Percentiles rank a stretch among this genome's conserved stretches.
Evolutionary conservation across 2,797 vertebrate genomes (phyloP).

Genomic region (Hirundo rustica): DNA sequence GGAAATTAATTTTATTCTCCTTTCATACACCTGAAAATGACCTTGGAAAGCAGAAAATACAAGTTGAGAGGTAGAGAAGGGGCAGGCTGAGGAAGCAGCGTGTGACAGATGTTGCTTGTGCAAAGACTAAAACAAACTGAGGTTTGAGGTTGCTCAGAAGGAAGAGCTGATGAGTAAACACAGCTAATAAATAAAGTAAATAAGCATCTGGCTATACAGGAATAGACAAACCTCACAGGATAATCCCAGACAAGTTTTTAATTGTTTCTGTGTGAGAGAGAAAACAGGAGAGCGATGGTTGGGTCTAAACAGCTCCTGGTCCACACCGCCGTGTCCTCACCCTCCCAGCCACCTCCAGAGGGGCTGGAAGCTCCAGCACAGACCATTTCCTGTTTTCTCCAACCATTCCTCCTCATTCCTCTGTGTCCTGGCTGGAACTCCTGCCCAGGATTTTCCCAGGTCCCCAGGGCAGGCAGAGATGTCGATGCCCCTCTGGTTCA

Average conservation of each 20-base stretch:
- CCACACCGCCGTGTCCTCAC: accelerated
- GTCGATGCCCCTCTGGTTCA: accelerated
- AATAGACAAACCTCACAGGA: not conserved
- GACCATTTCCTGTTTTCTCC: not conserved
- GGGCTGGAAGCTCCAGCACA: not conserved
- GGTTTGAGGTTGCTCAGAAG: not conserved
- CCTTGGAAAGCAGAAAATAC: not conserved
- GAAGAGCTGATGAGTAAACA: not conserved
- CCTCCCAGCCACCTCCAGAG: not conserved
- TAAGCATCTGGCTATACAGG: not conserved
- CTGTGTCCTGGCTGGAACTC: not conserved
- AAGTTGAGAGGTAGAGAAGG: not conserved
- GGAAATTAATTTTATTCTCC: not conserved
- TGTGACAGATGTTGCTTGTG: not conserved
- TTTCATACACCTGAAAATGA: accelerated
- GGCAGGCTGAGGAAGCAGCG: not conserved
- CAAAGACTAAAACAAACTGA: not conserved
- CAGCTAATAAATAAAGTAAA: conserved; percentile 9
- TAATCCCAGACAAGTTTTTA: not conserved
- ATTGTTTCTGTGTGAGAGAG: not conserved
- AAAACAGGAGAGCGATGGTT: not conserved
- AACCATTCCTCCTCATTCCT: not conserved
- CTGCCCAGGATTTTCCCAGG: not conserved
- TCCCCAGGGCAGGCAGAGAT: accelerated
- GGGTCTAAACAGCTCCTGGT: not conserved